phyloP scores from a whole-genome alignment of 2,113 vertebrate genomes.

The Sander lucioperca region DNA sequence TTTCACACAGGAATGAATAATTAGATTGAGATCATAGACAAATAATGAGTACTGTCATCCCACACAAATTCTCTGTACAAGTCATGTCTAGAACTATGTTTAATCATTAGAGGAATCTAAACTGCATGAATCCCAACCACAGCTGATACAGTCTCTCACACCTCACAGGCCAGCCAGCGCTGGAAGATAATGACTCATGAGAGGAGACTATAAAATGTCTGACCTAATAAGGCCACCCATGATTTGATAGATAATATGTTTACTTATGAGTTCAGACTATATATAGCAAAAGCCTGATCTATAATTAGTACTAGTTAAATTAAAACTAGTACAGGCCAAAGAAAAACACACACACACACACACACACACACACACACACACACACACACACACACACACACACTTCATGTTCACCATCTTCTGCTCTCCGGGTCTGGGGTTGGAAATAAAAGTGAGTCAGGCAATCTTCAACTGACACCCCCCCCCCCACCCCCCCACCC shows the following conservation, averaged over 20 bases:
- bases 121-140: constrained; percentile 40
- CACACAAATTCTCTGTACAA: constrained; percentile 32
- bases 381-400: not conserved
- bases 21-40: not conserved
- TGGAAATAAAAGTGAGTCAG: constrained; percentile 79
- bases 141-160: constrained; percentile 28
- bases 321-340: not conserved
- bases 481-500: not conserved
- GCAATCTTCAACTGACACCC: constrained; percentile 39
- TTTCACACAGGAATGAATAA: constrained; percentile 9
- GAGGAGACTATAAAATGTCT: not conserved
- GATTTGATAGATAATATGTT: not conserved
- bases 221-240: not conserved
- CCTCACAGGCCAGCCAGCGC: constrained; percentile 34
- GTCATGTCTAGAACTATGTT: constrained; percentile 21
- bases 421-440: constrained; percentile 41
- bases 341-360: constrained; percentile 21
- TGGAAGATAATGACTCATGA: constrained; percentile 63
- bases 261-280: not conserved
- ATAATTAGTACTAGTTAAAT: not conserved
- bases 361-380: not conserved
- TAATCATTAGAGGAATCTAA: constrained; percentile 10
- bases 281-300: not conserved
- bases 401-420: constrained; percentile 5
- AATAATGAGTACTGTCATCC: constrained; percentile 17